Evolutionary conservation across 1,140 invertebrate species (phyloP), one percentile per base, ranked within the genome.

Genomic region (Anagrus nilaparvatae): DNA sequence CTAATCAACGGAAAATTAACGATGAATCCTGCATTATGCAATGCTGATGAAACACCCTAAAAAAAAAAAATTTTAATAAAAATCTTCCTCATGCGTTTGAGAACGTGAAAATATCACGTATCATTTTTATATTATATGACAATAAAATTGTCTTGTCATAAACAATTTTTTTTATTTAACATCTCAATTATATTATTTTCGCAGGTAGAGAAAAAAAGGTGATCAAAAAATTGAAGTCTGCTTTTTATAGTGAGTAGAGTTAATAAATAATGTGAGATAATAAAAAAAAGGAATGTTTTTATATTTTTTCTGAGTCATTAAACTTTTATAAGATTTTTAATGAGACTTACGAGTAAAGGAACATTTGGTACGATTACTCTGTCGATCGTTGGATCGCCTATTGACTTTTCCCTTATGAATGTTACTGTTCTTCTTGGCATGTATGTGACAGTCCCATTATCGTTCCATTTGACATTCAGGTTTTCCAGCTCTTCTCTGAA

Each of bases 381-480:
- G 44, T 89, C 78, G 1, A 67, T 50, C 23, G 76, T 62, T 4
- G 78, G 73, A 56, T 81, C 63, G 1, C 77, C 82, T 8, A 78
- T 56, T 0, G 89, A 93, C 52, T 75, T 62, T 23, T 84, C 78
- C 6, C 62, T 76, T 3, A 77, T 54, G 60, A 83, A 88, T n/a
- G 67, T 48, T 19, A 83, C 71, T 3, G 56, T 67, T 35, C 85
- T 72, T 3, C 58, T 73, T 9, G 90, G 86, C 5, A 69, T 66
- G 49, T 81, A 94, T 0, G 81, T 76, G 10, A 95, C 60, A 1
- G 87, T 90, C 0, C 77, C 78, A 56, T 89, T 87, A 5, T 75
- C 66, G 50, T 87, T 75, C 52, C 79, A 81, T 12, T 71, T 72
- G 1, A 82, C 56, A 41, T 87, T 77, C 9, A 69, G 58, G 46